Evolutionary conservation across 2,888 invertebrate genomes (phyloP).

Genomic region (Tenthredo amoena): DNA sequence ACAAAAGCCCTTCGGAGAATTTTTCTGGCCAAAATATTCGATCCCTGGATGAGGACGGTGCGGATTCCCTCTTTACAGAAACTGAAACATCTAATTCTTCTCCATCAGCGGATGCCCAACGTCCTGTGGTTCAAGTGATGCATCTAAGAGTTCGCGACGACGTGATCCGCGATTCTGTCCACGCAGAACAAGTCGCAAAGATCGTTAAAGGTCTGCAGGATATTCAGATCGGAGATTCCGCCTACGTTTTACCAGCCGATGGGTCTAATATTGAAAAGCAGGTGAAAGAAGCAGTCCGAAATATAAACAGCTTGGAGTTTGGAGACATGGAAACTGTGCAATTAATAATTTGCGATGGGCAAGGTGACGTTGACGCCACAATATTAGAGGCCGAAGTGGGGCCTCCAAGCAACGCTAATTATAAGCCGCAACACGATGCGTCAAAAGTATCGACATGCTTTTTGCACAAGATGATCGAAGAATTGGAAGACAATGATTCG

Average conservation of each 20-base stretch:
- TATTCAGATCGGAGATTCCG: conserved; percentile 67
- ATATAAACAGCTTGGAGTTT: conserved; percentile 54
- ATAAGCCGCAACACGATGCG: conserved; percentile 46
- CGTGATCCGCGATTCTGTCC: neutral
- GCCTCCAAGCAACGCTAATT: neutral
- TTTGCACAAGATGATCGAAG: conserved; percentile 65
- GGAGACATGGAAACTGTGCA: conserved; percentile 52
- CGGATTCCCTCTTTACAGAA: neutral
- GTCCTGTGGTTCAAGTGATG: conserved; percentile 14
- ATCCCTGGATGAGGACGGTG: neutral
- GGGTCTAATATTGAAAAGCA: conserved; percentile 60
- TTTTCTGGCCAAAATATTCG: neutral
- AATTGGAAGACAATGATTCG: conserved; percentile 59
- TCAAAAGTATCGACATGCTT: conserved; percentile 59
- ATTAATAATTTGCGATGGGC: conserved; percentile 60
- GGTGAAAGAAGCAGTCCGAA: conserved; percentile 61
- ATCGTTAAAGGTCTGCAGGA: conserved; percentile 63
- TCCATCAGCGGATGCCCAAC: conserved; percentile 1
- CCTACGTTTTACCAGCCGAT: conserved; percentile 47
- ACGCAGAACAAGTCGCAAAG: conserved; percentile 33
- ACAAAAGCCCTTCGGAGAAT: neutral
- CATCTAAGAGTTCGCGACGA: conserved; percentile 30
- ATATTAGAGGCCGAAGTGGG: conserved; percentile 38
- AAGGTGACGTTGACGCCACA: conserved; percentile 63
- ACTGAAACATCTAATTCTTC: neutral